Evolutionary conservation across 2,888 invertebrate species (phyloP), one percentile per base, ranked within the genome.

Genomic region (Augochlorella aurata): DNA sequence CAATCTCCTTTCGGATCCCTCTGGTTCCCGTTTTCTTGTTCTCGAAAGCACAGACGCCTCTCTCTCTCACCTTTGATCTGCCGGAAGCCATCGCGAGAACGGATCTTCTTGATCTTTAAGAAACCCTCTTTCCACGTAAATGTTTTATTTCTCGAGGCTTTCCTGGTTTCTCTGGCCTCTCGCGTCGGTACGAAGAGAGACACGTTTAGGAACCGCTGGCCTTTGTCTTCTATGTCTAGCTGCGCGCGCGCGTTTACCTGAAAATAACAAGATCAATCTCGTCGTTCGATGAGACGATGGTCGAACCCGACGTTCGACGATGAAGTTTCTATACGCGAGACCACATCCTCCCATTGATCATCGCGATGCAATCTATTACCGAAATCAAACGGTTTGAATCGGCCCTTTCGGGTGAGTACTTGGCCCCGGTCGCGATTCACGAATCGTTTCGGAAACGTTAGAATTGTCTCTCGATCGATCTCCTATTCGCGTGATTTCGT

Each of bases 271-370:
- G 45, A 45, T 52, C 44, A 29, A 18, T 61, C 61, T 29, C 18
- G 61, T 61, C 58, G 58, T 61, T 61, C 29, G 61, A 61, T 38
- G 61, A 7, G 18, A 29, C 29, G 16, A 18, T 9, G 29, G n/a
- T 70, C 69, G 21, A 70, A 16, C 8, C n/a, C 16, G 21, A 70
- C 24, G 38, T 50, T 52, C n/a, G 44, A 44, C 44, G 12, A n/a
- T 21, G 66, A 12, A n/a, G n/a, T 65, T 65, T 44, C 44, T 45
- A 45, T 14, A 29, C 12, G n/a, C 45, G 21, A 21, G 44, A 16
- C 61, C 61, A n/a, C n/a, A 61, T 61, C 29, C 29, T 29, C 14
- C 12, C 21, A 45, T 69, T 49, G 68, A 69, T 52, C 69, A 38
- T n/a, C 69, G 38, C 29, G 63, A 38, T n/a, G 38, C 38, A 63